Base-by-base conservation (phyloP, 2,888 invertebrate genomes). In the Eristalis tenax region DNA sequence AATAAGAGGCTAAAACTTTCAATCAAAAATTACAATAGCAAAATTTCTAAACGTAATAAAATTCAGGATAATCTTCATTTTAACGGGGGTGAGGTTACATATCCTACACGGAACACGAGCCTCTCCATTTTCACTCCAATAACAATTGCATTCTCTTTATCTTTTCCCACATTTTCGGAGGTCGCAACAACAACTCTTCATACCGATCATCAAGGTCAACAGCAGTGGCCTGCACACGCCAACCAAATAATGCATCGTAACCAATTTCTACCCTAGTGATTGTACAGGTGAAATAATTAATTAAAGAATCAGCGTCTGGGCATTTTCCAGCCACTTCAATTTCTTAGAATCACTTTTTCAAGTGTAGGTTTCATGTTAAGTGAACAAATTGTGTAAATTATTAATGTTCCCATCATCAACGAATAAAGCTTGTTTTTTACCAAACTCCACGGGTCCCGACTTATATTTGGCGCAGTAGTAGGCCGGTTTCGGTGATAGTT, bases 271-370 rank as follows among this genome's bases (percentile, higher is more conserved):
- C 57, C 23, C 23, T 57, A 23, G 5, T 22, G 57, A 57, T 57
- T 57, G 57, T 23, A 57, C 57, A 57, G 57, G 57, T 57, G 57
- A 57, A 57, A 57, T 57, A 57, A 57, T 57, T 57, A 57, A 57
- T 57, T 57, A 23, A 57, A 57, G 57, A 57, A 23, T 23, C 5
- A 57, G 57, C 57, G 57, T 57, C 57, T 57, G 57, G 57, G 57
- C 57, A 57, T 57, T 57, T 22, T 57, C 57, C 57, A 57, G 23
- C 23, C 23, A 57, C 57, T 23, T 23, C 57, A 23, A 57, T 11
- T 57, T 23, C 23, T 57, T 57, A 57, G 57, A 57, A 57, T 57
- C 57, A 57, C 57, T 57, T 57, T 23, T 57, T 23, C 57, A 23
- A 57, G 57, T 57, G 23, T 10, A 23, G 22, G 56, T n/a, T n/a